phyloP scores from a whole-genome alignment of 2,888 invertebrate genomes.

The Argynnis bischoffii region DNA sequence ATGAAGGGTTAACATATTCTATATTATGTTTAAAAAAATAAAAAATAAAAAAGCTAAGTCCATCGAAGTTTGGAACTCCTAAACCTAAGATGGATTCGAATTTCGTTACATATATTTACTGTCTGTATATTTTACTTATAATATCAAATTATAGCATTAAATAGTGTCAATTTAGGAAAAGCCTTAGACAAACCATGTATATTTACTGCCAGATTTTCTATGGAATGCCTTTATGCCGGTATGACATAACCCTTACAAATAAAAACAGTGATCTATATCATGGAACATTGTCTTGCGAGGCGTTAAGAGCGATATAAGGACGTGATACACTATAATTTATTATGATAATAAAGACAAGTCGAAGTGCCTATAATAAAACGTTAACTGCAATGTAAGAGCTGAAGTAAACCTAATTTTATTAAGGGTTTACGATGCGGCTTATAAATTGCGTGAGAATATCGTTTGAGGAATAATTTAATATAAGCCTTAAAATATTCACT shows the following conservation, averaged over 20 bases:
- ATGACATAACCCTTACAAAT: constrained; percentile 16
- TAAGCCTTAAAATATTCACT: not conserved
- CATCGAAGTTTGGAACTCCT: no score
- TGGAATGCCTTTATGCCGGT: no score
- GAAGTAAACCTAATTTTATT: constrained; percentile 40
- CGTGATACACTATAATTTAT: constrained; percentile 41
- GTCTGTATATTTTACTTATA: no score
- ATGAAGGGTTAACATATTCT: no score
- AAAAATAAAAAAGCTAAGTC: no score
- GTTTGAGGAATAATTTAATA: constrained; percentile 10
- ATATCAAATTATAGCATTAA: no score
- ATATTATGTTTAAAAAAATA: no score
- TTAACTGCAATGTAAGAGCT: constrained; percentile 39
- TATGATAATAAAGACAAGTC: constrained; percentile 40
- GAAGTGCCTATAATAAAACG: constrained; percentile 40
- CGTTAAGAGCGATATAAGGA: constrained; percentile 40
- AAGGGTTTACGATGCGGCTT: constrained; percentile 33
- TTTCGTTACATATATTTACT: no score
- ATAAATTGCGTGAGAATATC: constrained; percentile 18
- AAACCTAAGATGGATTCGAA: no score
- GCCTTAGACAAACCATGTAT: no score
- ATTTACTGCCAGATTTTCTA: no score
- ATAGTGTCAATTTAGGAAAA: no score
- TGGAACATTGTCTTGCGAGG: constrained; percentile 38
- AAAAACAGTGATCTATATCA: constrained; percentile 25